phyloP scores from a whole-genome alignment of 2,113 vertebrate genomes.

The Neotoma lepida region DNA sequence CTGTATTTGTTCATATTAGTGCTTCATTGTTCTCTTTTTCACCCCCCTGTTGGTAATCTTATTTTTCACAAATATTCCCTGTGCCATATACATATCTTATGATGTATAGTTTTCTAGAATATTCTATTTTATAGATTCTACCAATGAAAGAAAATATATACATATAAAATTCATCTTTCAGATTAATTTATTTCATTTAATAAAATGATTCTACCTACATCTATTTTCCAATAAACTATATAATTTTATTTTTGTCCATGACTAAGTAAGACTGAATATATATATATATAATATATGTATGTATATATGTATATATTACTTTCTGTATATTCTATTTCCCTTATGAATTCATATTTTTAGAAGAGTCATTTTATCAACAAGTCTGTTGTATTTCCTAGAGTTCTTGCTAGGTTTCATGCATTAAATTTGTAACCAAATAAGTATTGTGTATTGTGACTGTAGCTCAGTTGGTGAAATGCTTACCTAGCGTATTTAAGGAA shows the following conservation, averaged over 20 bases:
- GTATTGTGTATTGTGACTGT: not conserved
- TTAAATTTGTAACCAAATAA: not conserved
- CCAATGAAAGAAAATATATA: not conserved
- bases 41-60: too few relatives aligned
- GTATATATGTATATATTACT: too few relatives aligned
- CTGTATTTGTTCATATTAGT: not conserved
- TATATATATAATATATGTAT: too few relatives aligned
- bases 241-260: not conserved
- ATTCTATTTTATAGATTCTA: not conserved
- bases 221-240: not conserved
- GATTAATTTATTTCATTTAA: not conserved
- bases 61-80: not conserved
- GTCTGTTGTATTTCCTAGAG: not conserved
- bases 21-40: not conserved
- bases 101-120: not conserved
- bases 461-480: too few relatives aligned
- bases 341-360: not conserved
- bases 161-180: not conserved
- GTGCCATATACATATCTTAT: not conserved
- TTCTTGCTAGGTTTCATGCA: not conserved
- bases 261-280: not conserved
- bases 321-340: not conserved
- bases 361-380: not conserved
- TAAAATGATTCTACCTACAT: not conserved
- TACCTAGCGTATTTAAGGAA: not conserved